These are phyloP conservation scores for Ptilonorhynchus violaceus DNA, from an alignment of 2,113 vertebrate genomes.

Conservation along the genomic window DNA sequence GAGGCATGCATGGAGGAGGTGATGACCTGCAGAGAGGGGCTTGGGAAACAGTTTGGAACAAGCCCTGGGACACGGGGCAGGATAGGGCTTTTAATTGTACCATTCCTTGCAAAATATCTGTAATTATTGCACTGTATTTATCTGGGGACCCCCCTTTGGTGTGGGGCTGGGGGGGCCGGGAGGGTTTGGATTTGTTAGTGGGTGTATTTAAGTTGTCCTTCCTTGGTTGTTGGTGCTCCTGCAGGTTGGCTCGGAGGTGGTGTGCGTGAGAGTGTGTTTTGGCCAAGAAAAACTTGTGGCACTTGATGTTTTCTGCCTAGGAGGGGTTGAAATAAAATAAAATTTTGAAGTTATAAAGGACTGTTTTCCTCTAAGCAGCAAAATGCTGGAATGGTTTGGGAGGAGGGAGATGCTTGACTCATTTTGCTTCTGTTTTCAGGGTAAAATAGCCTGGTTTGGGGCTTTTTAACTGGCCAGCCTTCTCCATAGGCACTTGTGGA, in stretches of 20 bases:
- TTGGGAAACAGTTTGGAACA: neutral
- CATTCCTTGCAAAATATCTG: neutral
- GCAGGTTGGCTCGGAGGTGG: neutral
- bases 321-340: neutral
- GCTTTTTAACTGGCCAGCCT: neutral
- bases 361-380: neutral
- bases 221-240: neutral
- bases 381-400: neutral
- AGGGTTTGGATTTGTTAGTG: neutral
- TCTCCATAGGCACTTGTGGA: neutral
- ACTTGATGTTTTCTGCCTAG: neutral
- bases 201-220: constrained; percentile 13
- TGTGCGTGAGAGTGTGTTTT: neutral
- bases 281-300: neutral
- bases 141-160: neutral
- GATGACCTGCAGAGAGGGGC: neutral
- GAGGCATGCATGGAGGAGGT: neutral
- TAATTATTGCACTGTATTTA: constrained; percentile 67
- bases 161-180: accelerated
- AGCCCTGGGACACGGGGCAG: neutral
- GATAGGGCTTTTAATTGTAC: neutral
- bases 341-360: neutral
- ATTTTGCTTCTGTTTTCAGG: neutral
- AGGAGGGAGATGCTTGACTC: neutral
- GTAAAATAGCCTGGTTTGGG: neutral